Conservation (phyloP, 2,113 vertebrate species). For the Ramphastos sulfuratus region DNA sequence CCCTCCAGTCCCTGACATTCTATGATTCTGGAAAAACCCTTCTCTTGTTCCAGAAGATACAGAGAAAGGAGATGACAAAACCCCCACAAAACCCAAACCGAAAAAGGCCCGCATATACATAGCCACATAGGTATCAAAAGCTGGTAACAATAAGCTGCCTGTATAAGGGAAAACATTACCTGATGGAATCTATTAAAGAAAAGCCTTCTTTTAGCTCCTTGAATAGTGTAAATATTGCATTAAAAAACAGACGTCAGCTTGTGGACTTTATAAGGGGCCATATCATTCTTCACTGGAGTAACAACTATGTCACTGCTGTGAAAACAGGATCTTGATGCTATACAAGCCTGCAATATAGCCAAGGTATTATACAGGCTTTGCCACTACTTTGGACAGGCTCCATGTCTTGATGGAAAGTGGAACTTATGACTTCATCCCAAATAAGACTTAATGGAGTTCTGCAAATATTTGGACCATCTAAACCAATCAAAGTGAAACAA, state of each 20-base stretch:
- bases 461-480: constrained; percentile 48
- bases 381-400: constrained; percentile 55
- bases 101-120: constrained; percentile 10
- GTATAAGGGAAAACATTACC: constrained; percentile 55
- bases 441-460: constrained; percentile 33
- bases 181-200: constrained; percentile 65
- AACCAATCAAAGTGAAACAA: constrained; percentile 40
- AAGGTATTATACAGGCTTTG: constrained; percentile 51
- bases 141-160: constrained; percentile 67
- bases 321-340: constrained; percentile 56
- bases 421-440: constrained; percentile 50
- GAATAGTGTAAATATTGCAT: constrained; percentile 67
- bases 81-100: neutral
- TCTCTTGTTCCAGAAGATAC: neutral
- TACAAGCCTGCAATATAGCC: constrained; percentile 51
- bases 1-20: neutral
- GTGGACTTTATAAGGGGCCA: constrained; percentile 50
- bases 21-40: neutral
- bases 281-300: constrained; percentile 62
- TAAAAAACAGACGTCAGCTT: constrained; percentile 61
- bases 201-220: constrained; percentile 60
- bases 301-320: constrained; percentile 61
- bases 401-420: constrained; percentile 40
- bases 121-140: constrained; percentile 15
- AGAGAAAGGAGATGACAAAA: neutral